Conservation (phyloP, 2,888 invertebrate genomes). For the Gasteruption jaculator region DNA sequence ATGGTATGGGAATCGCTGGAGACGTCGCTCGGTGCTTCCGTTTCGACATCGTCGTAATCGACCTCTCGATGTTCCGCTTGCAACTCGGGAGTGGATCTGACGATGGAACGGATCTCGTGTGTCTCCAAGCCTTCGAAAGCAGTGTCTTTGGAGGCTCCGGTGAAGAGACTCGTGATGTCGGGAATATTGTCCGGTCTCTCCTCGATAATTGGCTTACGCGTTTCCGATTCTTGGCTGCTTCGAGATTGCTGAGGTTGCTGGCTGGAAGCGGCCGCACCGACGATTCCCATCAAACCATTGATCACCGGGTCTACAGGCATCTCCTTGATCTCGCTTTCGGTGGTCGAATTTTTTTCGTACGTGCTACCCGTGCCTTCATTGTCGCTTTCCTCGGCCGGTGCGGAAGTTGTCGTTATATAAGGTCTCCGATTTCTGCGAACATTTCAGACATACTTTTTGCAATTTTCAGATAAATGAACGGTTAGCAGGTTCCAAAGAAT, state of each 20-base stretch:
- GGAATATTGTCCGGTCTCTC: conserved; percentile 55
- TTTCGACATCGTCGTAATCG: conserved; percentile 29
- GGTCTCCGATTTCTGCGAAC: conserved; percentile 44
- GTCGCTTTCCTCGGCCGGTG: conserved; percentile 32
- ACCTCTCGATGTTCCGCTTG: conserved; percentile 33
- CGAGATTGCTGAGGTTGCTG: conserved; percentile 41
- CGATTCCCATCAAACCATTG: conserved; percentile 34
- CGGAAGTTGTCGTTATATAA: conserved; percentile 45
- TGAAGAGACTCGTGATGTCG: conserved; percentile 60
- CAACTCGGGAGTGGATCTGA: conserved; percentile 25
- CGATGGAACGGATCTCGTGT: conserved; percentile 37
- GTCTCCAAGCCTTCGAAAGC: conserved; percentile 45
- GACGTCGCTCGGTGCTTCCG: conserved; percentile 36
- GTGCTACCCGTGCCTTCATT: conserved; percentile 12
- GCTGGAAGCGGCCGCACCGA: conserved; percentile 28
- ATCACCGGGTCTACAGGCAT: conserved; percentile 37
- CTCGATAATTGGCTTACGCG: conserved; percentile 55
- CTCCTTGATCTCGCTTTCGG: conserved; percentile 17
- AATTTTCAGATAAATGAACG: background rate
- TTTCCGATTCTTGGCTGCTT: conserved; percentile 35
- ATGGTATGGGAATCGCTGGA: conserved; percentile 52
- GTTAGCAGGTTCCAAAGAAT: conserved; percentile 1
- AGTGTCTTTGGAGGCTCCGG: too few species aligned
- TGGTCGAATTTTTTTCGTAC: conserved; percentile 26
- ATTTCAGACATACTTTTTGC: too few species aligned